Evolutionary conservation across 2,797 vertebrate species (phyloP), one percentile per base, ranked within the genome.

Genomic region (Carduelis carduelis): DNA sequence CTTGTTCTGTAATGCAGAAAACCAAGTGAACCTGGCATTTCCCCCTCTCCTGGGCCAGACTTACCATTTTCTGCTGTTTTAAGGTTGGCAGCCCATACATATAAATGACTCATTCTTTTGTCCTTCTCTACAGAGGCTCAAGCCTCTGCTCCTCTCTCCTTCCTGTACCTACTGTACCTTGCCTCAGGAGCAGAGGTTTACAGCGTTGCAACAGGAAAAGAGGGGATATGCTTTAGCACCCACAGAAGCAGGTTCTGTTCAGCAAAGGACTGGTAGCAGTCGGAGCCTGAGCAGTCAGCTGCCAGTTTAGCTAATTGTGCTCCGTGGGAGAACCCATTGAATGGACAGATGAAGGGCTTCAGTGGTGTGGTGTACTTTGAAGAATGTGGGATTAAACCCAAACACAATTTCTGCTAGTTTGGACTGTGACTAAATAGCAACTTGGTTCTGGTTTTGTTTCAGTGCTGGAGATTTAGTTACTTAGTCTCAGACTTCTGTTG

Each of bases 261-360:
- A 34, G 39, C 44, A 27, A 34, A 68, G 34, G 28, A 53, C 17
- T 15, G 11, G n/a, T 0, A 3, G 55, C 39, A 57, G 4, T 24
- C 37, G 9, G 49, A 70, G 23, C n/a, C 27, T 5, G 2, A 39
- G 41, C 53, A 44, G 44, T 15, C 32, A 75, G 34, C 19, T 50
- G n/a, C 22, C 34, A 13, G 3, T 52, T 70, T 9, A 52, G 37
- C 26, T 19, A 39, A 22, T 1, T 47, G 17, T 23, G 10, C 13
- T 68, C 6, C 0, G 27, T 27, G 41, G 22, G 24, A 83, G 1
- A 11, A 64, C 3, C 12, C 9, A 2, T 0, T n/a, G 46, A 78
- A 28, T 2, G 6, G 28, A 5, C 14, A 59, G 30, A 35, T 35
- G 1, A 70, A 68, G 37, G 28, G 30, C n/a, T 60, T 53, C 17